phyloP scores from a whole-genome alignment of 2,113 vertebrate genomes.

The Bambusicola thoracicus region DNA sequence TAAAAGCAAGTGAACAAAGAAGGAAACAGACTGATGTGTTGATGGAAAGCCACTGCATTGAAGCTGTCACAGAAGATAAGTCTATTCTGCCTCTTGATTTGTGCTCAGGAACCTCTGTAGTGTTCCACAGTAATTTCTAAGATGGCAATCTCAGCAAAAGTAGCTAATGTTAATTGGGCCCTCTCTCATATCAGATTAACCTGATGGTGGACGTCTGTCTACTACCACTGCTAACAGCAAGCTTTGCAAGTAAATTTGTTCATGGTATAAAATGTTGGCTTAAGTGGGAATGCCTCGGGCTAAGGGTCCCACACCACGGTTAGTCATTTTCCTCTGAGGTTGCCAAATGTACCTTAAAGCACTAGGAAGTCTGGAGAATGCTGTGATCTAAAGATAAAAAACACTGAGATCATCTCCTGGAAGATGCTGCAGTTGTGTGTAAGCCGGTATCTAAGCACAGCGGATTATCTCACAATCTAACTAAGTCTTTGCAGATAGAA shows the following conservation, averaged over 20 bases:
- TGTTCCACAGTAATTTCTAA: neutral
- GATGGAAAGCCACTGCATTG: neutral
- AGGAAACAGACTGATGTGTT: neutral
- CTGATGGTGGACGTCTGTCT: neutral
- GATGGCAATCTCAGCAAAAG: neutral
- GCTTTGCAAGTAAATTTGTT: neutral
- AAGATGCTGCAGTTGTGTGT: neutral
- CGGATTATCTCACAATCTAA: neutral
- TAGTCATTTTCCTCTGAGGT: neutral
- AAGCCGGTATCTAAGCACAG: neutral
- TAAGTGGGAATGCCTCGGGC: neutral
- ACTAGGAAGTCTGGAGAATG: neutral
- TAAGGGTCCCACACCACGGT: neutral
- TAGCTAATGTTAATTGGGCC: neutral
- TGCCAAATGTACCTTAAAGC: neutral
- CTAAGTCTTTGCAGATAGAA: neutral
- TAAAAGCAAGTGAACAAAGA: neutral
- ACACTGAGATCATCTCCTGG: rapidly evolving
- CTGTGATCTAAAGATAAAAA: neutral
- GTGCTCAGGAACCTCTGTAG: neutral
- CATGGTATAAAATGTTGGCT: neutral
- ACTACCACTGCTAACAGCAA: neutral
- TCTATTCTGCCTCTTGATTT: neutral
- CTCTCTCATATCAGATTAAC: neutral
- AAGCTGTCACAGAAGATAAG: neutral